These are phyloP conservation scores for Burhinus oedicnemus DNA, from an alignment of 2,113 vertebrate species.

Conservation along the genomic window DNA sequence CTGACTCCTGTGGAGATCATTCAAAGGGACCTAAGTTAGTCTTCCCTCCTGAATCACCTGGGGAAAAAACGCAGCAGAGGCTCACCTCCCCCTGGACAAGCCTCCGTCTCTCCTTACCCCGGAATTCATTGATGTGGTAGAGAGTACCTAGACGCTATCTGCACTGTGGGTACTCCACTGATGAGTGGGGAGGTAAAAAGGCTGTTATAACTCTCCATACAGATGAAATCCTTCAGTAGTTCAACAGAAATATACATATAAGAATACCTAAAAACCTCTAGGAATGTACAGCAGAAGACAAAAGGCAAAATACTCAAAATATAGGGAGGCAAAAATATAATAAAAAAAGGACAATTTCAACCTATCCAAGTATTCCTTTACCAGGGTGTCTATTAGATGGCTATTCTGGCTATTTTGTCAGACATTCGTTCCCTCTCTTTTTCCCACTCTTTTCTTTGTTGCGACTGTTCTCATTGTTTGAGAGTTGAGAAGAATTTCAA, in stretches of 20 bases:
- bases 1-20: background rate
- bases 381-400: background rate
- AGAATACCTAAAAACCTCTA: background rate
- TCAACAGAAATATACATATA: background rate
- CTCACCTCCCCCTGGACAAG: background rate
- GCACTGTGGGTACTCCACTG: no score
- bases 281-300: background rate
- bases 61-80: background rate
- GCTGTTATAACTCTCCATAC: background rate
- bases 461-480: background rate
- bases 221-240: background rate
- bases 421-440: background rate
- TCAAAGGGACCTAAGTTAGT: background rate
- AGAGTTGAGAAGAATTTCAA: constrained; percentile 44
- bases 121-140: rapidly evolving
- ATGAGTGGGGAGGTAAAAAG: background rate
- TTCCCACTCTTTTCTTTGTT: background rate
- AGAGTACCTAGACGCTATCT: background rate
- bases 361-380: background rate
- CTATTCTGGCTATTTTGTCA: background rate
- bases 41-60: background rate
- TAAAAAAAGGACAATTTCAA: background rate
- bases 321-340: background rate
- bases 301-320: background rate
- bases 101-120: background rate